Evolutionary conservation across 2,888 invertebrate species (phyloP).

Genomic region (Amblyjoppa proteus): DNA sequence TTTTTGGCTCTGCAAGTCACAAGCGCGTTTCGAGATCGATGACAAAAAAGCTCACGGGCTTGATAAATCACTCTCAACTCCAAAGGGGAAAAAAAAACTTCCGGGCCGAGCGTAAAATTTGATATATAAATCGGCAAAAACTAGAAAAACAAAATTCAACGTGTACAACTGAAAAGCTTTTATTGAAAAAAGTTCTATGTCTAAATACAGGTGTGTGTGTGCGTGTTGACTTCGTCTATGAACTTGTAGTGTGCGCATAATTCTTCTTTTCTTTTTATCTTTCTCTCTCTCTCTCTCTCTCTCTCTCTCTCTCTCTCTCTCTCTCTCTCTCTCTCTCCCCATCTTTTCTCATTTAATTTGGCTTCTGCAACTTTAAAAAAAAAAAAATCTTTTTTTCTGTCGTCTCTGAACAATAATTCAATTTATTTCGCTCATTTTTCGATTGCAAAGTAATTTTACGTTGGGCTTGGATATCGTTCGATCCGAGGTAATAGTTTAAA

Average conservation of each 20-base stretch:
- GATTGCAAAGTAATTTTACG: constrained; percentile 46
- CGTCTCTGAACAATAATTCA: constrained; percentile 48
- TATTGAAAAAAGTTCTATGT: constrained; percentile 83
- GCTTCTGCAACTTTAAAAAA: not conserved
- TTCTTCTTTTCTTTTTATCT: constrained; percentile 20
- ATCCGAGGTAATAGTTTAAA: constrained; percentile 23
- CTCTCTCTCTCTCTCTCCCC: too few relatives aligned
- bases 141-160: constrained; percentile 82
- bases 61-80: not conserved
- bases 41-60: not conserved
- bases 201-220: constrained; percentile 82
- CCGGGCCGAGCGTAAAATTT: constrained; percentile 81
- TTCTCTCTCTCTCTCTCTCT: too few relatives aligned
- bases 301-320: not conserved
- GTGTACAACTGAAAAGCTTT: constrained; percentile 84
- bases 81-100: constrained; percentile 14
- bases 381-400: constrained; percentile 26
- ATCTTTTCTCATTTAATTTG: constrained; percentile 32
- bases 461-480: constrained; percentile 47
- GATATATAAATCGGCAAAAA: constrained; percentile 70
- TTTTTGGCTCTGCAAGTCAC: constrained; percentile 5
- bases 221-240: constrained; percentile 70
- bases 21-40: constrained; percentile 29
- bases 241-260: constrained; percentile 64
- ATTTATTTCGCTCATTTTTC: constrained; percentile 40